Percentiles rank a stretch among this genome's conserved stretches.
These are phyloP conservation scores for Elegia similella DNA, from an alignment of 2,888 invertebrate genomes.

Conservation along the genomic window DNA sequence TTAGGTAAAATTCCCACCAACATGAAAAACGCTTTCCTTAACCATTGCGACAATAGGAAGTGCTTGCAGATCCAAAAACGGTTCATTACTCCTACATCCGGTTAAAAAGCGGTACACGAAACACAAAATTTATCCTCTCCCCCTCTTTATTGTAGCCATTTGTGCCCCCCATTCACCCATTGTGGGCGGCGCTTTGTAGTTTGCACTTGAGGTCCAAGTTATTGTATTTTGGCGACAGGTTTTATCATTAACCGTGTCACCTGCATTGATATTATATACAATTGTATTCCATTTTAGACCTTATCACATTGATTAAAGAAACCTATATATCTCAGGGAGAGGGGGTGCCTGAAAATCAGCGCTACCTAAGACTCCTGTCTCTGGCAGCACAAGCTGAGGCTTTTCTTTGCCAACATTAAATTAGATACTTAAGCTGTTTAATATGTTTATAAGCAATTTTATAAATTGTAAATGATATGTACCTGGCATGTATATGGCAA, in stretches of 20 bases:
- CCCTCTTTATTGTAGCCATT: slow-evolving; percentile 51
- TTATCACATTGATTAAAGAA: no score
- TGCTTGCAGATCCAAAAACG: slow-evolving; percentile 20
- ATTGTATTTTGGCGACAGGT: slow-evolving; percentile 5
- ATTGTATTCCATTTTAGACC: no score
- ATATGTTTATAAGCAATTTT: no score
- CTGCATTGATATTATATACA: no score
- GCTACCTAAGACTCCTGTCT: no score
- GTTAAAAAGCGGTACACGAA: slow-evolving; percentile 33
- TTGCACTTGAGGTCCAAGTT: slow-evolving; percentile 32
- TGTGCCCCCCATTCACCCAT: slow-evolving; percentile 32
- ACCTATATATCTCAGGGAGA: no score
- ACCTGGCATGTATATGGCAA: no score
- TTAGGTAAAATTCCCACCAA: not conserved
- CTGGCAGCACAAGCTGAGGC: no score
- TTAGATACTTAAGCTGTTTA: no score
- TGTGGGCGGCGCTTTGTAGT: slow-evolving; percentile 38
- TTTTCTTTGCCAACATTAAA: no score
- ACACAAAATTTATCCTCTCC: slow-evolving; percentile 46
- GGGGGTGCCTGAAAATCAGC: no score
- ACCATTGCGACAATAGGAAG: slow-evolving; percentile 8
- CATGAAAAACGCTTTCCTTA: slow-evolving; percentile 5
- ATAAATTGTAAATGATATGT: no score
- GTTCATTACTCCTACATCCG: slow-evolving; percentile 30
- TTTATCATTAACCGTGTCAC: not conserved